A percentile compares a stretch with the other conserved stretches of the same genome.
These are phyloP conservation scores for Gasterosteus nipponicus DNA, from an alignment of 2,113 vertebrate species.

Conservation along the genomic window DNA sequence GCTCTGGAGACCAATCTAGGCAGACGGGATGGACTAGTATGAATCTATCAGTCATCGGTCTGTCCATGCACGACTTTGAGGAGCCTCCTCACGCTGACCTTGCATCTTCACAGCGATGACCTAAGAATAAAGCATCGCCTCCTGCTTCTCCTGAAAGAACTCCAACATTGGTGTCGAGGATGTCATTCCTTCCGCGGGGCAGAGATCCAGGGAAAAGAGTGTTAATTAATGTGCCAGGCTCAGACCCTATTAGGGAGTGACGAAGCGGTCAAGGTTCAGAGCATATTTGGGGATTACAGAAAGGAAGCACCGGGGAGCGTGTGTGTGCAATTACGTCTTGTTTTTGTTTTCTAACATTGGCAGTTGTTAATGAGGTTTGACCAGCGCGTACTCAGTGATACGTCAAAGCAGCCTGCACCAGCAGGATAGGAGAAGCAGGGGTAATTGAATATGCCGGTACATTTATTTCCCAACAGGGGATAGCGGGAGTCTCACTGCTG, in stretches of 20 bases:
- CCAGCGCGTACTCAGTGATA: constrained; percentile 60
- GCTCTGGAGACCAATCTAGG: constrained; percentile 54
- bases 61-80: constrained; percentile 15
- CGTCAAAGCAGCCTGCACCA: constrained; percentile 62
- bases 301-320: constrained; percentile 44
- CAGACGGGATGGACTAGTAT: constrained; percentile 63
- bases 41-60: constrained; percentile 10
- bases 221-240: constrained; percentile 59
- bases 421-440: constrained; percentile 41
- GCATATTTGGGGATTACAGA: constrained; percentile 35
- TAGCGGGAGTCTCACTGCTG: constrained; percentile 33
- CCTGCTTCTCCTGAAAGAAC: constrained; percentile 25
- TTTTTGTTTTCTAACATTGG: constrained; percentile 73
- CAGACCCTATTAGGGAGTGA: constrained; percentile 27
- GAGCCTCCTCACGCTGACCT: constrained; percentile 39
- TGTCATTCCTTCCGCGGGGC: constrained; percentile 48
- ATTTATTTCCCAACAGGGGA: constrained; percentile 71
- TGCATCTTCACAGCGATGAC: constrained; percentile 38
- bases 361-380: constrained; percentile 75
- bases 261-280: constrained; percentile 27
- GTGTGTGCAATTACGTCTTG: constrained; percentile 69
- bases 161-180: constrained; percentile 29
- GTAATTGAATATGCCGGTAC: constrained; percentile 69
- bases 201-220: constrained; percentile 26
- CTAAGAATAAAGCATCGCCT: constrained; percentile 32